Conservation (phyloP, 1,140 invertebrate species). For the Polyergus mexicanus region DNA sequence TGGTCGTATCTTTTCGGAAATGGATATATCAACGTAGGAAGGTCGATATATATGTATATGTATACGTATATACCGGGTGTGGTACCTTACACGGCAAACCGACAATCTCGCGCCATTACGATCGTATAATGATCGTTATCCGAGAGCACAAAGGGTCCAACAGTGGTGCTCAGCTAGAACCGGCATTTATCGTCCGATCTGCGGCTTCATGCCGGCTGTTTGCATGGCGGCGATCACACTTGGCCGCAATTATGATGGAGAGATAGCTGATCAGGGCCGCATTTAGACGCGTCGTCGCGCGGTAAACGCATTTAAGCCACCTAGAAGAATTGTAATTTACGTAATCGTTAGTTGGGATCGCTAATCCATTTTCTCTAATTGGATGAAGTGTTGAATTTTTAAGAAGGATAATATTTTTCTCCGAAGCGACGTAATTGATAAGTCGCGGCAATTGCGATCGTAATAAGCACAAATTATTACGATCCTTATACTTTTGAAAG, state of each 20-base stretch:
- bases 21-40: constrained; percentile 66
- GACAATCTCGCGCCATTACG: constrained; percentile 83
- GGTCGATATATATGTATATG: constrained; percentile 25
- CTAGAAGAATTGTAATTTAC: constrained; percentile 39
- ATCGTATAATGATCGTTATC: constrained; percentile 83
- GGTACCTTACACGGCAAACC: constrained; percentile 72
- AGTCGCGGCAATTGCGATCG: background rate
- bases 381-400: constrained; percentile 8
- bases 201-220: constrained; percentile 27
- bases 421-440: background rate
- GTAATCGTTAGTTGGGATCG: constrained; percentile 7
- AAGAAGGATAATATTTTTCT: background rate
- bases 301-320: background rate
- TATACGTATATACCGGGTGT: constrained; percentile 57
- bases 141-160: constrained; percentile 79
- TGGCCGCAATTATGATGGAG: constrained; percentile 79
- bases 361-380: constrained; percentile 32
- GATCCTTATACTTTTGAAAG: background rate
- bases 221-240: constrained; percentile 71
- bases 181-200: constrained; percentile 50
- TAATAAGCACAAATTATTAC: background rate
- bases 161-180: constrained; percentile 77
- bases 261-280: constrained; percentile 71
- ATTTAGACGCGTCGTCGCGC: constrained; percentile 31
- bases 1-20: constrained; percentile 70